Conservation (phyloP, 2,888 invertebrate genomes). For the Leptopilina syphax region DNA sequence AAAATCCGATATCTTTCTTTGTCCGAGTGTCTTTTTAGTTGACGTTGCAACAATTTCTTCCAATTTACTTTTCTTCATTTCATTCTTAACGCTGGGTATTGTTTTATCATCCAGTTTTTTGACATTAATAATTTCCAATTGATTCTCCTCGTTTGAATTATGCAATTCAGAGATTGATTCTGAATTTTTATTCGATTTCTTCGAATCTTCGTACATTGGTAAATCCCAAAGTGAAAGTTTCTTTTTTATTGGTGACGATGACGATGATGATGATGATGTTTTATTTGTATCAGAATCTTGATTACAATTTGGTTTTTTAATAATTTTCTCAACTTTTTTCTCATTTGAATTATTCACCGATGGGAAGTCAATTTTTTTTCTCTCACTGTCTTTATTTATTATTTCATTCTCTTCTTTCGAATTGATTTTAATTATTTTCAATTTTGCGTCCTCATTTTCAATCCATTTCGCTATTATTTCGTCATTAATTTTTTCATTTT, state of each 20-base stretch:
- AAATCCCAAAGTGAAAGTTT: slow-evolving; percentile 51
- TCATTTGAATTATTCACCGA: background rate
- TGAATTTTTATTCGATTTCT: slow-evolving; percentile 28
- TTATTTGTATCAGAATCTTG: background rate
- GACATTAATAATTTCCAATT: background rate
- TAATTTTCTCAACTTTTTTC: background rate
- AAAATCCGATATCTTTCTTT: slow-evolving; percentile 61
- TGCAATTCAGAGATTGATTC: background rate
- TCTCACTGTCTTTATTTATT: background rate
- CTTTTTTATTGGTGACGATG: slow-evolving; percentile 18
- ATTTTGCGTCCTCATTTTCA: slow-evolving; percentile 50
- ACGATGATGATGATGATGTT: no score
- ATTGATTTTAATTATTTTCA: slow-evolving; percentile 14
- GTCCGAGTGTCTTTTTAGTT: slow-evolving; percentile 49
- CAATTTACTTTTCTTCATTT: slow-evolving; percentile 4
- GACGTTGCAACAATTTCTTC: background rate
- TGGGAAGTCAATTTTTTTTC: background rate
- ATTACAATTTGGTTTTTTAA: background rate
- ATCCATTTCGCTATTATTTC: slow-evolving; percentile 62
- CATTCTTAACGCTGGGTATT: background rate
- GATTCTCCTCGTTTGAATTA: background rate
- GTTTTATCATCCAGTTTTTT: background rate
- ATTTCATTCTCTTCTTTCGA: slow-evolving; percentile 15
- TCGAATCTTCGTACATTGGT: slow-evolving; percentile 44
- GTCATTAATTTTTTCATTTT: slow-evolving; percentile 55